Conservation (phyloP, 2,113 vertebrate genomes). For the Cheilinus undulatus region DNA sequence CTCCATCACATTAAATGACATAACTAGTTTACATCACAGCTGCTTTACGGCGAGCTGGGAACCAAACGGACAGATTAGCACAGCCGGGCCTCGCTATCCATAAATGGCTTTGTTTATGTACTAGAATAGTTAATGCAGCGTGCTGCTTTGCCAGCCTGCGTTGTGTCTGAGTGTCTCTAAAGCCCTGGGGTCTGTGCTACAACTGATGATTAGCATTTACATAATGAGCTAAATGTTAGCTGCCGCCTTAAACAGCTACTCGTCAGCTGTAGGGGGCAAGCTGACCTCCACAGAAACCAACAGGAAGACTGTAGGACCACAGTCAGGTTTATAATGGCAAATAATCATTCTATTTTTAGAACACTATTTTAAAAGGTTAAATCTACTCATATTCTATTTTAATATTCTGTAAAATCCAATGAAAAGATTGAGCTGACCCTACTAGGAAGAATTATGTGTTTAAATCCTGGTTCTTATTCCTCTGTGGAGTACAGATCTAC, state of each 20-base stretch:
- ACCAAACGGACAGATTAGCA: slow-evolving; percentile 46
- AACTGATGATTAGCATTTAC: slow-evolving; percentile 82
- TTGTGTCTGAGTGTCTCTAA: slow-evolving; percentile 54
- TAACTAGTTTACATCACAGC: slow-evolving; percentile 54
- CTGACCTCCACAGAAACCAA: slow-evolving; percentile 47
- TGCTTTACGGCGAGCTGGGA: slow-evolving; percentile 25
- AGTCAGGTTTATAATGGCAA: slow-evolving; percentile 1
- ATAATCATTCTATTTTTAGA: slow-evolving; percentile 1
- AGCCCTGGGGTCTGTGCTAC: slow-evolving; percentile 62
- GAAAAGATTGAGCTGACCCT: background rate
- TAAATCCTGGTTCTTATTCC: background rate
- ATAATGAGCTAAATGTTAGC: slow-evolving; percentile 86
- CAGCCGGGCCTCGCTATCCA: slow-evolving; percentile 20
- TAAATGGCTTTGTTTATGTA: slow-evolving; percentile 34
- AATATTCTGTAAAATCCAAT: background rate
- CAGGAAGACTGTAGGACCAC: background rate
- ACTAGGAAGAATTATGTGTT: background rate
- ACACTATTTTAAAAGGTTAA: background rate
- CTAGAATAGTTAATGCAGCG: slow-evolving; percentile 36
- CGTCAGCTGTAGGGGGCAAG: slow-evolving; percentile 60
- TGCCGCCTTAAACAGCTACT: slow-evolving; percentile 77
- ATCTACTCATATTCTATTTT: background rate
- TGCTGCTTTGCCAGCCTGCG: slow-evolving; percentile 41
- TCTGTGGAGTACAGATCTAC: background rate
- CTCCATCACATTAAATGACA: slow-evolving; percentile 61